Evolutionary conservation across 2,888 invertebrate genomes (phyloP).

Genomic region (Pasiphila rectangulata): DNA sequence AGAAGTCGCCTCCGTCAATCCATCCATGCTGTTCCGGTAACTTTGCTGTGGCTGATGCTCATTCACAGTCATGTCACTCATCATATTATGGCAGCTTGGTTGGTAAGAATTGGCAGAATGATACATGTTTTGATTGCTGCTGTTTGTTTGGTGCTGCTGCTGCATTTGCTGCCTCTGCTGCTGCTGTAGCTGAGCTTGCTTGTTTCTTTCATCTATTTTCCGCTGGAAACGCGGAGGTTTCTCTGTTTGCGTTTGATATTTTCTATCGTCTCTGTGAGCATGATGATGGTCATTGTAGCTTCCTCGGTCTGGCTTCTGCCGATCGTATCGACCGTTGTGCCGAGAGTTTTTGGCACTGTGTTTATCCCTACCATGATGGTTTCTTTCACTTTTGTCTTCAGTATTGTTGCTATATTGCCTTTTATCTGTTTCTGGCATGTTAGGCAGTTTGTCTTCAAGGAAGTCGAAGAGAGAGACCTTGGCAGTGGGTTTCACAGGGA

Average conservation of each 20-base stretch:
- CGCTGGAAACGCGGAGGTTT: conserved; percentile 84
- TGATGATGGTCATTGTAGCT: conserved; percentile 63
- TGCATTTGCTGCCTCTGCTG: conserved; percentile 45
- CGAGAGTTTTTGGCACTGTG: conserved; percentile 58
- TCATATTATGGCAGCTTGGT: conserved; percentile 56
- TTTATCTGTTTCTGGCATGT: conserved; percentile 66
- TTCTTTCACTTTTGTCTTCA: conserved; percentile 60
- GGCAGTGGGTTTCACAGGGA: conserved; percentile 86
- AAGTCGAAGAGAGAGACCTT: conserved; percentile 91
- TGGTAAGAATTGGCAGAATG: conserved; percentile 45
- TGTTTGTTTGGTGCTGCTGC: conserved; percentile 41
- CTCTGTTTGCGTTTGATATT: conserved; percentile 70
- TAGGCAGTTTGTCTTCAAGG: conserved; percentile 88
- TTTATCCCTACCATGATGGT: conserved; percentile 57
- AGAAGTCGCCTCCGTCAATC: conserved; percentile 31
- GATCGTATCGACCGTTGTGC: conserved; percentile 57
- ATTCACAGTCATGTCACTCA: conserved; percentile 50
- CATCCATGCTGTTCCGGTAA: conserved; percentile 29
- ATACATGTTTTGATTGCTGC: conserved; percentile 35
- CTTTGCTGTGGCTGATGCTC: conserved; percentile 49
- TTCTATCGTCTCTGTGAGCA: conserved; percentile 59
- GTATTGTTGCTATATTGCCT: conserved; percentile 50
- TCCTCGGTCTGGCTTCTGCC: conserved; percentile 59
- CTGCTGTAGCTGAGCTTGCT: conserved; percentile 60
- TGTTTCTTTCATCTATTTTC: conserved; percentile 74